Percentiles rank a stretch among this genome's conserved stretches.
phyloP scores from a whole-genome alignment of 2,113 vertebrate genomes.

The Engystomops pustulosus region DNA sequence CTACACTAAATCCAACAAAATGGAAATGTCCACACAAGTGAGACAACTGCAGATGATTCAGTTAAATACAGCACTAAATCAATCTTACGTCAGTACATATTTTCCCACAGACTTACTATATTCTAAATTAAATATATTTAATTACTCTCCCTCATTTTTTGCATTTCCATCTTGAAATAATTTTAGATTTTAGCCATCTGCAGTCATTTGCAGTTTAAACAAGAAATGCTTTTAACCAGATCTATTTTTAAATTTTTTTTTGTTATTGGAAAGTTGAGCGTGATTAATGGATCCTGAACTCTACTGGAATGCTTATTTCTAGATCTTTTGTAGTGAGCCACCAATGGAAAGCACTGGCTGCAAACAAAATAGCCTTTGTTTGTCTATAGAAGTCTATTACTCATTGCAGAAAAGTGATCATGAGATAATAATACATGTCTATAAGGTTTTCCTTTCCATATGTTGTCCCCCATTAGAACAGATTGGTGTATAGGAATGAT shows the following conservation, averaged over 20 bases:
- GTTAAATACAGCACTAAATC: slow-evolving; percentile 44
- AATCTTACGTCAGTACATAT: slow-evolving; percentile 44
- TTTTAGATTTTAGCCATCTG: slow-evolving; percentile 75
- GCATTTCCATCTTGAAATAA: slow-evolving; percentile 68
- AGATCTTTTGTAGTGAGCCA: slow-evolving; percentile 64
- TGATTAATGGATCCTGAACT: slow-evolving; percentile 71
- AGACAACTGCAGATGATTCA: slow-evolving; percentile 45
- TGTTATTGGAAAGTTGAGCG: slow-evolving; percentile 69
- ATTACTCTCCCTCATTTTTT: slow-evolving; percentile 69
- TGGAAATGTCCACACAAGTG: slow-evolving; percentile 15
- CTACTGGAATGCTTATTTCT: slow-evolving; percentile 68
- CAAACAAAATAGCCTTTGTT: slow-evolving; percentile 66
- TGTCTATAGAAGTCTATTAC: slow-evolving; percentile 62
- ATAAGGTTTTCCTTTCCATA: slow-evolving; percentile 62
- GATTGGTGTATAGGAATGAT: slow-evolving; percentile 59
- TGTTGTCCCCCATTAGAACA: slow-evolving; percentile 67
- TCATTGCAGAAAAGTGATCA: slow-evolving; percentile 61
- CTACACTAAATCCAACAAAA: slow-evolving; percentile 49
- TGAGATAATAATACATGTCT: slow-evolving; percentile 64
- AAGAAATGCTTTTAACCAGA: slow-evolving; percentile 67
- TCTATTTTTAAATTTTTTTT: slow-evolving; percentile 69
- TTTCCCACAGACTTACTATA: slow-evolving; percentile 50
- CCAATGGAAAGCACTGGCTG: slow-evolving; percentile 64
- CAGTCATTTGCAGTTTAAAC: slow-evolving; percentile 70
- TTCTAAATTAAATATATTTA: slow-evolving; percentile 67